These are phyloP conservation scores for Helarctos malayanus DNA, from an alignment of 2,797 vertebrate species.

Conservation along the genomic window DNA sequence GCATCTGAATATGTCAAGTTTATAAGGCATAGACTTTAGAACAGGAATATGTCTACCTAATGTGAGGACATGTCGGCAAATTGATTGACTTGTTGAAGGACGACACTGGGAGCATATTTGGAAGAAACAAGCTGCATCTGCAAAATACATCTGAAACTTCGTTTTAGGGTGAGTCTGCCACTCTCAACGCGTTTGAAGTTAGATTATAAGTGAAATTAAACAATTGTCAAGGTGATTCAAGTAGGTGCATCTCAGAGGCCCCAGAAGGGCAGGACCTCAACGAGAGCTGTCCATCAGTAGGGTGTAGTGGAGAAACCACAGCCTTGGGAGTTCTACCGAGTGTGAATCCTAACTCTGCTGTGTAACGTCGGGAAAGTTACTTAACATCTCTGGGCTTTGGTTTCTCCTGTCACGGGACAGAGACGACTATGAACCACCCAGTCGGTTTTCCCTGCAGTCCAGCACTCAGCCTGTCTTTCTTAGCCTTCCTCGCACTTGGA, in stretches of 20 bases:
- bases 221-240: not conserved
- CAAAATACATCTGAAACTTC: not conserved
- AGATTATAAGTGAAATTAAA: not conserved
- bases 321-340: not conserved
- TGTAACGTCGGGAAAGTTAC: not conserved
- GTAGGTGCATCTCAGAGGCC: not conserved
- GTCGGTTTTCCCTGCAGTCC: not conserved
- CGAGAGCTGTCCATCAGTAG: not conserved
- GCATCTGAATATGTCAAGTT: constrained; percentile 79
- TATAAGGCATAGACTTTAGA: constrained; percentile 62
- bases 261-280: not conserved
- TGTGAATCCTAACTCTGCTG: not conserved
- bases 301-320: not conserved
- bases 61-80: not conserved
- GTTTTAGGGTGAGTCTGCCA: not conserved
- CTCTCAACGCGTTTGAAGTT: not conserved
- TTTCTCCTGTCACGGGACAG: not conserved
- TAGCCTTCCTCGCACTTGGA: not conserved
- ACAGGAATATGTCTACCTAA: not conserved
- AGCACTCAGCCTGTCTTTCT: not conserved
- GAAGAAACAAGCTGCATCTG: not conserved
- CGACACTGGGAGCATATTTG: not conserved
- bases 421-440: not conserved
- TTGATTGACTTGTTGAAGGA: constrained; percentile 36
- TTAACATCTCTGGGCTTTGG: not conserved